phyloP scores from a whole-genome alignment of 1,140 invertebrate species.

The Brachionus calyciflorus region DNA sequence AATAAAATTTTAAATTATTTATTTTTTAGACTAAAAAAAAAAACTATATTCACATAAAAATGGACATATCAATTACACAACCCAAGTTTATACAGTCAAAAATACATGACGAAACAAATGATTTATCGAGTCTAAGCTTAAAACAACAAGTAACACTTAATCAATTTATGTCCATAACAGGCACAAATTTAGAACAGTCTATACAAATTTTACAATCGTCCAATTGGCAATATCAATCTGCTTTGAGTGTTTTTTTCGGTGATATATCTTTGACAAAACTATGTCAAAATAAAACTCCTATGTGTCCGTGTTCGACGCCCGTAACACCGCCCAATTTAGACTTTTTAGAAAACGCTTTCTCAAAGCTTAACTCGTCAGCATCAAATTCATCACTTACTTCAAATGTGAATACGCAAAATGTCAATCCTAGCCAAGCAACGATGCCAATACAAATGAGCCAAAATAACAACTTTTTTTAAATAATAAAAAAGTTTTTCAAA shows the following conservation, averaged over 20 bases:
- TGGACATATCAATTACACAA: conserved; percentile 20
- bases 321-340: conserved; percentile 28
- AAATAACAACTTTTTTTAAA: too few relatives aligned
- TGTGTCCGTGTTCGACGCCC: conserved; percentile 17
- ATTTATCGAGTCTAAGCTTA: neutral
- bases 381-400: conserved; percentile 8
- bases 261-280: neutral
- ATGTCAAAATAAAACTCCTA: neutral
- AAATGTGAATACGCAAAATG: conserved; percentile 7
- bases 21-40: too few relatives aligned
- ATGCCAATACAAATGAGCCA: too few relatives aligned
- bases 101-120: neutral
- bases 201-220: conserved; percentile 7
- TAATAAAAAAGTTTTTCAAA: too few relatives aligned
- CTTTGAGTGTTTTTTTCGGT: conserved; percentile 8
- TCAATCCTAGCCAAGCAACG: neutral
- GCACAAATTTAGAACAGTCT: conserved; percentile 8
- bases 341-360: conserved; percentile 17
- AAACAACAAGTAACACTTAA: conserved; percentile 20
- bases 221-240: conserved; percentile 29
- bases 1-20: too few relatives aligned
- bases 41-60: too few relatives aligned
- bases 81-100: neutral
- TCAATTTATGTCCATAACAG: conserved; percentile 39
- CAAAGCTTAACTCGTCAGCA: neutral